Evolutionary conservation across 1,140 invertebrate species (phyloP), one percentile per base, ranked within the genome.

Genomic region (Drosophila ohnishii): DNA sequence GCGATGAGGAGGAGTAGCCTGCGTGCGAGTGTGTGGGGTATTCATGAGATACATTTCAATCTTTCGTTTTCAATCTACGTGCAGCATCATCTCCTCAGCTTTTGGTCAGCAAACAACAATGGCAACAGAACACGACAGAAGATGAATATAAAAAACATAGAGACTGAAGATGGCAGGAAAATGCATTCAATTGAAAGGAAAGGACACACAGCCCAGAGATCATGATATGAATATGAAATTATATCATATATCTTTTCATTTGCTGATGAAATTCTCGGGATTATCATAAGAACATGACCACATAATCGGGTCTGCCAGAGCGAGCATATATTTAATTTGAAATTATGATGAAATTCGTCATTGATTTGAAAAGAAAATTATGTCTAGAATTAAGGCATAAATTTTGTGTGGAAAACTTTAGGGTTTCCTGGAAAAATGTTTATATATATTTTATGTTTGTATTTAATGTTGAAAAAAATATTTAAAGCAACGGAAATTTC

Each of bases 211-310:
- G 65, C 51, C 56, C 59, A 44, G 47, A 75, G 77, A 79, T 75
- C 83, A 72, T 87, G 83, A 87, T 87, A 86, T 83, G 83, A 86
- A 86, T 86, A 83, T 86, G 44, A 87, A 83, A 83, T 87, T 60
- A 87, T 76, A 40, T n/a, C 39, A 22, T 34, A 55, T 34, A 34
- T 34, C 34, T 71, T 74, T 73, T 73, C 69, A 74, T 62, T 74
- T 73, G 42, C 58, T 63, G 65, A 71, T 58, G 67, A 71, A 71
- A 71, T 66, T 44, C 62, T 66, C 16, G 45, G 22, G 8, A 8
- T 50, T 6, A 50, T 40, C 65, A 35, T 34, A 48, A 58, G 64
- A 70, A 70, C 50, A 56, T 51, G 64, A 58, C 61, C 5, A 16
- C 30, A 45, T 35, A 19, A 39, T 32, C 51, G 35, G 16, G 9